Evolutionary conservation across 2,113 vertebrate species (phyloP), one percentile per base, ranked within the genome.

Genomic region (Microtus montanus): DNA sequence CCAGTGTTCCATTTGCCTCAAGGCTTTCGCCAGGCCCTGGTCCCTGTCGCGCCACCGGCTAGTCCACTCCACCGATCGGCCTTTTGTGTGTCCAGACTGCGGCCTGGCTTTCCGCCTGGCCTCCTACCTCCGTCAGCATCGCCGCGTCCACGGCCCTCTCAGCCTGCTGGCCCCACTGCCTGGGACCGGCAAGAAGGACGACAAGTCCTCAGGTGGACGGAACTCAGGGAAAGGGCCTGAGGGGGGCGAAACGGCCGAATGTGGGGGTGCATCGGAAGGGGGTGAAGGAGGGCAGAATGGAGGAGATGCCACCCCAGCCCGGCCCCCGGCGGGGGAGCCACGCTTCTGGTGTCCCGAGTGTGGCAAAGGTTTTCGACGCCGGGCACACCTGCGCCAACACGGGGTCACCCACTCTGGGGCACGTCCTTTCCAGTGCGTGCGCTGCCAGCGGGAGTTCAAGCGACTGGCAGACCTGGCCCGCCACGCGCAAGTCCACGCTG

Each of bases 211-310:
- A 0, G 94, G 88, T 0, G 64, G 17, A 49, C 83, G 95, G 96
- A 96, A 44, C 96, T 97, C 95, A 61, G 97, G 93, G 73, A 97
- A 92, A 54, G 97, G 90, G 47, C 74, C 96, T 1, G 96, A 96
- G 44, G 98, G 98, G 92, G 98, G 98, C 3, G 98, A 98, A 79
- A 99, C 98, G 30, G 98, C 99, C 84, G 99, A 97, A 97, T 98
- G 98, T 96, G 98, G 77, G 35, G 74, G 33, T 14, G 86, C 82
- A 47, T 2, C 73, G 0, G 96, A 89, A 11, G 94, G 87, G 12
- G 97, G 89, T 0, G 96, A 91, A 4, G 87, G 92, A 0, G 96
- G 95, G 24, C 95, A 93, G 93, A 93, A 93, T 11, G 96, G 90
- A 11, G 97, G 92, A 0, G 96, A 97, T 2, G 52, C 86, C 1